Evolutionary conservation across 2,113 vertebrate species (phyloP).

Genomic region (Mionectes macconnelli): DNA sequence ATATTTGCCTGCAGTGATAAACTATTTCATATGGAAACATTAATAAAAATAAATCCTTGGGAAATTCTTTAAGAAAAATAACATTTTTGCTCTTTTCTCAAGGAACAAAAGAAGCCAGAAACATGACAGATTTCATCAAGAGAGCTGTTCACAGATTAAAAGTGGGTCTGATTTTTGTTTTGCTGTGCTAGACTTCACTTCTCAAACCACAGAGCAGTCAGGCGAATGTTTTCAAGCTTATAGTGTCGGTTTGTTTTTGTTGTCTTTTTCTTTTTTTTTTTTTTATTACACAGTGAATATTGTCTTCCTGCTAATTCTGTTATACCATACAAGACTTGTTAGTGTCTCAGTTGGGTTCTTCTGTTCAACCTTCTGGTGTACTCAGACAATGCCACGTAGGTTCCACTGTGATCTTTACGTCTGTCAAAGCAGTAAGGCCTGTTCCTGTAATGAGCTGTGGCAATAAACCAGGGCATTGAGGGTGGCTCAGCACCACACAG

Average conservation of each 20-base stretch:
- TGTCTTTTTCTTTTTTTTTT: background rate
- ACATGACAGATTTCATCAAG: constrained; percentile 78
- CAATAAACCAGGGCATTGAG: background rate
- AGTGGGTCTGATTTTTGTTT: constrained; percentile 41
- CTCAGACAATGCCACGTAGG: background rate
- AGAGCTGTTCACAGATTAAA: constrained; percentile 55
- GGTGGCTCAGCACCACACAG: background rate
- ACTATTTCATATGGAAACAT: constrained; percentile 74
- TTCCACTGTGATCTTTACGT: background rate
- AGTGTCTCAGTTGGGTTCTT: background rate
- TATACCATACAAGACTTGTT: background rate
- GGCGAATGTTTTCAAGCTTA: constrained; percentile 29
- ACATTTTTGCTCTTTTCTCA: constrained; percentile 73
- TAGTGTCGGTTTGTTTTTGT: background rate
- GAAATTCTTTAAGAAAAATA: constrained; percentile 72
- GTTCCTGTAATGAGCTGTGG: background rate
- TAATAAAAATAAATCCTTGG: constrained; percentile 78
- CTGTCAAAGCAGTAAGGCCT: background rate
- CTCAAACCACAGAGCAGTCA: constrained; percentile 4
- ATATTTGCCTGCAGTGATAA: constrained; percentile 70
- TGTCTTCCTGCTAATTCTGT: background rate
- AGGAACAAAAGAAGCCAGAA: constrained; percentile 70
- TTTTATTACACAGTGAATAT: background rate
- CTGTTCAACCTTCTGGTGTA: constrained; percentile 31
- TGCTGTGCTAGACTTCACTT: constrained; percentile 27